Base-by-base conservation (phyloP, 37 sponge, comb jelly and placozoan species). In the Chondrilla cf. caribensis region DNA sequence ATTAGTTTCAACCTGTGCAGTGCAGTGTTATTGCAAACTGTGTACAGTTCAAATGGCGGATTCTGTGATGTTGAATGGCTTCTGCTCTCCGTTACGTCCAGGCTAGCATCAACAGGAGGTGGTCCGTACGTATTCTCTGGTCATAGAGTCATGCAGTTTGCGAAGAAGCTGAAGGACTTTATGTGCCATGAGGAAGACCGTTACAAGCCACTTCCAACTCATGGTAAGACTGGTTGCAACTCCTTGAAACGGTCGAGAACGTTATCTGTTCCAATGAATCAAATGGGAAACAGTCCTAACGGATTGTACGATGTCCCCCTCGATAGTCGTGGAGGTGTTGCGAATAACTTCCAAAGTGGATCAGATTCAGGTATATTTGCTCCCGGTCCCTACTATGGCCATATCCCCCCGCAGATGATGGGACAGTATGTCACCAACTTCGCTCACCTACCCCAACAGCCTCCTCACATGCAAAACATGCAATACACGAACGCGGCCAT, bases 121-220 rank as follows among this genome's bases (percentile, higher is more conserved):
- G 76, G 76, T 17, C 41, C 38, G 41, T 73, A 73, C 44, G 21
- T 37, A 40, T 73, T 73, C 76, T 40, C 76, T 15, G 76, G 76
- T 6, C n/a, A 37, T 0, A 39, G 76, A 43, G 11, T 40, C 41
- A n/a, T 73, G 24, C 41, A 73, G 44, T 18, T 73, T 3, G 76
- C 76, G 21, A 73, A 39, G 76, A 73, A 73, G 43, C 43, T 73
- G 9, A 73, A 40, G 43, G 43, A 38, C 24, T 43, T 39, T n/a
- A 73, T 73, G 76, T 39, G 76, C 24, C 38, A 36, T 22, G 76
- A 73, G 25, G 76, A 73, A 39, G 68, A 67, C 17, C 76, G 76
- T 2, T 73, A 73, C 76, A 39, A 39, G 44, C 11, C 76, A 32
- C 25, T 73, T 2, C 76, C 76, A 7, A 18, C 44, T 2, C 41